Evolutionary conservation across 1,140 invertebrate species (phyloP), one percentile per base, ranked within the genome.

Genomic region (Batillaria attramentaria): DNA sequence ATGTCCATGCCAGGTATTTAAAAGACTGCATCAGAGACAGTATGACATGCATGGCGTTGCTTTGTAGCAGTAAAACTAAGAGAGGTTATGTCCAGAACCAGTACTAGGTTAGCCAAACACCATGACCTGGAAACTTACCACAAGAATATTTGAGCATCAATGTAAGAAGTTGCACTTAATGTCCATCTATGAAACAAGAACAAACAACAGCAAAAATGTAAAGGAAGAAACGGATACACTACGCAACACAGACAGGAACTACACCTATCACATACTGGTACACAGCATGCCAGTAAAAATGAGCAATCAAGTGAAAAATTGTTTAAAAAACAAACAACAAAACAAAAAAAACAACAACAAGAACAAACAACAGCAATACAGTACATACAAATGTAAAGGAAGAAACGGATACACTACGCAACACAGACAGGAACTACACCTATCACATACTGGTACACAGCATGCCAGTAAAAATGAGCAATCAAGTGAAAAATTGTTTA

Each of bases 171-270:
- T 72, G 70, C 54, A 79, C 46, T 72, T 79, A 46, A 41, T 42
- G 70, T 60, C 77, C 46, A 79, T 72, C 54, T 72, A 60, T 5
- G 35, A 50, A n/a, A 54, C 31, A 60, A 60, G 57, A n/a, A n/a
- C n/a, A n/a, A n/a, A n/a, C n/a, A n/a, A n/a, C n/a, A n/a, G n/a
- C n/a, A n/a, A n/a, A n/a, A n/a, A n/a, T n/a, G n/a, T n/a, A n/a
- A n/a, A 24, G 24, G 24, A 50, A 50, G 46, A 50, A 50, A 50
- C 46, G 24, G 24, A 35, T 35, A 68, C 31, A 68, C 33, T 68
- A 13, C 18, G 6, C 20, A 37, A 20, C 6, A 60, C 5, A 50
- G 10, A n/a, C 18, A 65, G 28, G 10, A 13, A n/a, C 60, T 13
- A 8, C 28, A 31, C 13, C 60, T 65, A 8, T 31, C 13, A 65